phyloP scores from a whole-genome alignment of 2,888 invertebrate species.

The Orthosia gracilis region DNA sequence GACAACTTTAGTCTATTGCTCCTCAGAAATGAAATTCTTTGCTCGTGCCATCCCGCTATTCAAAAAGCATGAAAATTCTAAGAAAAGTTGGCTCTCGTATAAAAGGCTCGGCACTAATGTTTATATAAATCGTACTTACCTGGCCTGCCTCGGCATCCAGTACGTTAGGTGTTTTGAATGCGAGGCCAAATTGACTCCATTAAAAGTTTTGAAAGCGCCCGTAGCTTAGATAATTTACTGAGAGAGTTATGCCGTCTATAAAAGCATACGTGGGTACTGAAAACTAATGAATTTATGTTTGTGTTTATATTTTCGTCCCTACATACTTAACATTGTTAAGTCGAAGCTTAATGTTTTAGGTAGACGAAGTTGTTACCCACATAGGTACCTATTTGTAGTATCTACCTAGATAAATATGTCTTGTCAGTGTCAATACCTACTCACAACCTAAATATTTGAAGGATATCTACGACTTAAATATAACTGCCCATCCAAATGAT shows the following conservation, averaged over 20 bases:
- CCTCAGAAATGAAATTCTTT: constrained; percentile 67
- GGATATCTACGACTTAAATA: constrained; percentile 24
- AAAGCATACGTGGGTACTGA: constrained; percentile 83
- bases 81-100: constrained; percentile 72
- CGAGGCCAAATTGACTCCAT: constrained; percentile 90
- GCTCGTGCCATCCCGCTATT: constrained; percentile 62
- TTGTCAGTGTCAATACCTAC: background rate
- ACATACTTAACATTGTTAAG: constrained; percentile 64
- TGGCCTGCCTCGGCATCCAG: constrained; percentile 76
- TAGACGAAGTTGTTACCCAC: constrained; percentile 21
- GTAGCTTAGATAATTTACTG: constrained; percentile 90
- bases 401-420: background rate
- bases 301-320: constrained; percentile 76
- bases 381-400: background rate
- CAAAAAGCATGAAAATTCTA: constrained; percentile 68
- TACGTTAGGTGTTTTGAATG: constrained; percentile 88
- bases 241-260: constrained; percentile 87
- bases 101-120: constrained; percentile 81
- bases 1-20: constrained; percentile 51
- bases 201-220: constrained; percentile 90
- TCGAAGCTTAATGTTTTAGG: constrained; percentile 65
- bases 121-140: constrained; percentile 86
- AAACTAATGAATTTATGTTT: constrained; percentile 86
- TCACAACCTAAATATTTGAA: constrained; percentile 1
- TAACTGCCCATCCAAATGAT: constrained; percentile 46